These are phyloP conservation scores for Ernsta delagoae DNA, from an alignment of 2,888 invertebrate genomes.

Conservation along the genomic window DNA sequence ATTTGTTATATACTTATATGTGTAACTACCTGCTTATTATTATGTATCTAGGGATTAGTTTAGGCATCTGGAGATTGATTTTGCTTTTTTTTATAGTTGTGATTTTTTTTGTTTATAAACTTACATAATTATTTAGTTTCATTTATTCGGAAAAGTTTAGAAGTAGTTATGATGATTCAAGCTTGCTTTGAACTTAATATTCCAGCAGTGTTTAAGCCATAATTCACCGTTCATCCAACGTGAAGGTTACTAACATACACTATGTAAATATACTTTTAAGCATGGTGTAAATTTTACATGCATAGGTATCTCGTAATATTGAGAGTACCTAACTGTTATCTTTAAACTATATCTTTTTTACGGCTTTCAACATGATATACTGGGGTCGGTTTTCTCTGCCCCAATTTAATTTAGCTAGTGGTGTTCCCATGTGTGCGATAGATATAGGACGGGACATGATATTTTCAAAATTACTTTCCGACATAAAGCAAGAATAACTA, in stretches of 20 bases:
- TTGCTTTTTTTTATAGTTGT: no score
- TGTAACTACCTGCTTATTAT: no score
- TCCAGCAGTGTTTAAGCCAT: no score
- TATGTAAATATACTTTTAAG: background rate
- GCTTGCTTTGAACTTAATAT: no score
- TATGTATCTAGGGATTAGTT: background rate
- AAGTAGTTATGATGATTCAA: no score
- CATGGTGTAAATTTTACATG: background rate
- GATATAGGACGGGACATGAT: background rate
- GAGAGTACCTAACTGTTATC: conserved; percentile 20
- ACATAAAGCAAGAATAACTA: no score
- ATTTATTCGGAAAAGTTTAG: no score
- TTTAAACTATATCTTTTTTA: conserved; percentile 25
- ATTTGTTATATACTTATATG: no score
- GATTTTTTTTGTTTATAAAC: no score
- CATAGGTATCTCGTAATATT: conserved; percentile 4
- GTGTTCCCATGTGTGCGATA: background rate
- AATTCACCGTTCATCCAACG: no score
- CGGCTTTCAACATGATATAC: conserved; percentile 20
- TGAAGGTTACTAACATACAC: background rate
- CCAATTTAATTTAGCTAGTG: conserved; percentile 45
- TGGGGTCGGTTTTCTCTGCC: conserved; percentile 44
- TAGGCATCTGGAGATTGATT: no score
- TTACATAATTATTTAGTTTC: no score
- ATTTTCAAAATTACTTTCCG: background rate